Evolutionary conservation across 2,113 vertebrate species (phyloP).

Genomic region (Labeo catla): DNA sequence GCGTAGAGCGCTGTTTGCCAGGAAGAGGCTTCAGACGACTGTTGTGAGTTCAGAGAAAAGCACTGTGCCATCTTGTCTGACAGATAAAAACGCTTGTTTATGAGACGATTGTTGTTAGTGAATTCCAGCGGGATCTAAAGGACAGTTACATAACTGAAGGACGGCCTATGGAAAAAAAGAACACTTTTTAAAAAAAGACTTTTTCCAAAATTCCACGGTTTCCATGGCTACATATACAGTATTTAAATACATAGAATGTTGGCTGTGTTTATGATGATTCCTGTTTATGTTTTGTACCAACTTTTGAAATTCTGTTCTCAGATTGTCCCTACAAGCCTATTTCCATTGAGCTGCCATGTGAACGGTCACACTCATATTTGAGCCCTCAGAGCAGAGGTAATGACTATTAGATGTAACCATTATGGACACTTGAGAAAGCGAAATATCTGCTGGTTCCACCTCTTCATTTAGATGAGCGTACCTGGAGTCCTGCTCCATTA

Average conservation of each 20-base stretch:
- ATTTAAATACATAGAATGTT: background rate
- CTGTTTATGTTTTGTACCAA: background rate
- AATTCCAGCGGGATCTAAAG: background rate
- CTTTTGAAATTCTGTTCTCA: conserved; percentile 2
- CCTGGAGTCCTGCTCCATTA: conserved; percentile 54
- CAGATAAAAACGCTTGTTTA: conserved; percentile 60
- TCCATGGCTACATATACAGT: background rate
- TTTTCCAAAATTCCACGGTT: no score
- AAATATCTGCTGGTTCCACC: conserved; percentile 37
- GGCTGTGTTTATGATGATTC: background rate
- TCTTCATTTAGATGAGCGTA: conserved; percentile 53
- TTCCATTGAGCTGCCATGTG: conserved; percentile 34
- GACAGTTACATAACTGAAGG: conserved; percentile 22
- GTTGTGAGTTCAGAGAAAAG: conserved; percentile 61
- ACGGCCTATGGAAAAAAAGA: background rate
- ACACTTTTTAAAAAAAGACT: no score
- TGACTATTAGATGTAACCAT: conserved; percentile 54
- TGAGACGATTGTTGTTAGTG: conserved; percentile 43
- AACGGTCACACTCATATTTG: conserved; percentile 47
- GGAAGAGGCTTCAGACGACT: conserved; percentile 67
- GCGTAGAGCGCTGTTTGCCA: conserved; percentile 72
- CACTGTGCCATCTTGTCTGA: conserved; percentile 63
- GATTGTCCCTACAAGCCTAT: conserved; percentile 11
- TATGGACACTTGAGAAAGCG: conserved; percentile 45
- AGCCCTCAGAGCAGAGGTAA: conserved; percentile 46